Conservation (phyloP, 2,797 vertebrate genomes). For the Alauda arvensis region DNA sequence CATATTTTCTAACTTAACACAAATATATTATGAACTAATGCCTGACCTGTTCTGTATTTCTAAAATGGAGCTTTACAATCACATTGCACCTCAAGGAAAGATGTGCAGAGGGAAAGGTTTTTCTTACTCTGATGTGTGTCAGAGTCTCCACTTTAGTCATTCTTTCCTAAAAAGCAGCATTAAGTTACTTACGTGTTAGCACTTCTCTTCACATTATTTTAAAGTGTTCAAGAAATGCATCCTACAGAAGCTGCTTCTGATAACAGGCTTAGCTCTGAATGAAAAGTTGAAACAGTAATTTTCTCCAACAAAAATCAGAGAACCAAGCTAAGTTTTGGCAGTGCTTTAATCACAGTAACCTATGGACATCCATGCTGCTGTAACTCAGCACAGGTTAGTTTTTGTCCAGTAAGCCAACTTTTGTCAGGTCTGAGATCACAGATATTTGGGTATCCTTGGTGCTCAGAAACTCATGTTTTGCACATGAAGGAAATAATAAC, state of each 20-base stretch:
- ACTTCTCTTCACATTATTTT: not conserved
- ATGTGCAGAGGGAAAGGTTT: not conserved
- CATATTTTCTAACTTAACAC: not conserved
- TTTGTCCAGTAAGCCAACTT: not conserved
- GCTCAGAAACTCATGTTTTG: not conserved
- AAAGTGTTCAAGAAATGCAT: not conserved
- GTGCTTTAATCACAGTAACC: not conserved
- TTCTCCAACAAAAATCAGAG: not conserved
- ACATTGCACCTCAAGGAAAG: not conserved
- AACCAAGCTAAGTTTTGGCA: not conserved
- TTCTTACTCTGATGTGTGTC: not conserved
- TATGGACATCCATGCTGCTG: not conserved
- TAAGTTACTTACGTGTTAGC: not conserved
- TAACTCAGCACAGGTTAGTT: not conserved
- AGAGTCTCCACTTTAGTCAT: not conserved
- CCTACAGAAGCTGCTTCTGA: not conserved
- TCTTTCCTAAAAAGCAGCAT: not conserved
- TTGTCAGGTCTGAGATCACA: not conserved
- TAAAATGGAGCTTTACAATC: not conserved
- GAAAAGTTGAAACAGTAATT: not conserved
- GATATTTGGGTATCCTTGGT: not conserved
- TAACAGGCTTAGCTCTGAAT: constrained; percentile 19
- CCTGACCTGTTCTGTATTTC: not conserved
- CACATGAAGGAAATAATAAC: not conserved
- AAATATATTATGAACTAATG: not conserved